These are phyloP conservation scores for Chrosomus eos DNA, from an alignment of 2,797 vertebrate genomes.

Conservation along the genomic window DNA sequence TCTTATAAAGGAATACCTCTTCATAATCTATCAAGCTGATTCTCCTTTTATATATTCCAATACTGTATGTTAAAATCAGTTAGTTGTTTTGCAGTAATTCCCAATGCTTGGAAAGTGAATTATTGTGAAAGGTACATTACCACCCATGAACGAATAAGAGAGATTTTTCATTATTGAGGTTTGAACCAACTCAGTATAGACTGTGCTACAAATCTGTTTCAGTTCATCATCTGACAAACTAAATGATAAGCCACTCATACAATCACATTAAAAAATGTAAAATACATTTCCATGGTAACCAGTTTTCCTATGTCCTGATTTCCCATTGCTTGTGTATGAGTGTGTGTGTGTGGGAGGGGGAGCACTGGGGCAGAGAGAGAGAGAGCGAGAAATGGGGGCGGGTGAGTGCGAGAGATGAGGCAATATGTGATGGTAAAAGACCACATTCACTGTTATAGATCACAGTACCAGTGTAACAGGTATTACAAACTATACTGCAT, in stretches of 20 bases:
- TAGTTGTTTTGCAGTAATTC: background rate
- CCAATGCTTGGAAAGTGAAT: background rate
- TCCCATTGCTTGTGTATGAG: slow-evolving; percentile 61
- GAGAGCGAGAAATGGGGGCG: slow-evolving; percentile 42
- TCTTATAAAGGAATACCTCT: background rate
- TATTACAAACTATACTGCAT: slow-evolving; percentile 26
- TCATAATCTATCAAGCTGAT: background rate
- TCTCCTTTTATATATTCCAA: background rate
- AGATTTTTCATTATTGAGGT: background rate
- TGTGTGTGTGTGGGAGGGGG: slow-evolving; percentile 51
- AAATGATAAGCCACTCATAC: slow-evolving; percentile 36
- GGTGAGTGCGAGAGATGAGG: slow-evolving; percentile 55
- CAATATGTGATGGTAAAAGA: slow-evolving; percentile 57
- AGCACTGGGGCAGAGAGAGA: slow-evolving; percentile 47
- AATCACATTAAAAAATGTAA: slow-evolving; percentile 48
- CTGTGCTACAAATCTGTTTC: background rate
- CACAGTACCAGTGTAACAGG: slow-evolving; percentile 58
- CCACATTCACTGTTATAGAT: slow-evolving; percentile 64
- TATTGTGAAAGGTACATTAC: background rate
- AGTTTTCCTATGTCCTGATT: slow-evolving; percentile 65
- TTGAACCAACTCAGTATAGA: background rate
- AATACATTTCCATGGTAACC: slow-evolving; percentile 79
- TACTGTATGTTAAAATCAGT: background rate
- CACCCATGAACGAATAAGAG: background rate
- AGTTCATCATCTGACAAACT: slow-evolving; percentile 33